Base-by-base conservation (phyloP, 2,888 invertebrate genomes). In the Amiota mariae region DNA sequence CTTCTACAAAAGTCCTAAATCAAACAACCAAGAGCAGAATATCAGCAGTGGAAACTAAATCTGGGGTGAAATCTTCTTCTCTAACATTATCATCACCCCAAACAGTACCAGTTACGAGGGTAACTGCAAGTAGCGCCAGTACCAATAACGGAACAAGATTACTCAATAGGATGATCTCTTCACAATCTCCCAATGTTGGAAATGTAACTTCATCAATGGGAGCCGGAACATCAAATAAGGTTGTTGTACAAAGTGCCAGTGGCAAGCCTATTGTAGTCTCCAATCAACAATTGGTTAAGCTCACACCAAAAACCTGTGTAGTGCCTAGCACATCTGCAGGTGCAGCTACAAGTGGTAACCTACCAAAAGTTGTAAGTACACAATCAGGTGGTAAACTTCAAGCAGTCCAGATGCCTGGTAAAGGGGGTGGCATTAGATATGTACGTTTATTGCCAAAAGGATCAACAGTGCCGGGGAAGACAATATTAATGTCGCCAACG, bases 361-460 rank as follows among this genome's bases (percentile, higher is more conserved):
- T 10, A 71, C 61, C 11, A 61, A 64, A 18, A 47, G 57, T 56
- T 1, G 75, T 18, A 24, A 15, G 71, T 2, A 8, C 72, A 20
- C 24, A 76, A 15, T 70, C 79, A 47, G 80, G 81, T 1, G 80
- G 81, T 1, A 77, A 85, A 49, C 49, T 89, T 47, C 89, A 89
- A 73, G 80, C 89, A 0, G 84, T 90, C 64, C 88, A 89, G 76
- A 74, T 89, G 48, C 78, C 88, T 0, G 89, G 89, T 51, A 88
- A 91, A 71, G 36, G 36, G 36, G 72, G 80, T 75, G 89, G 89
- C 2, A 91, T 94, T 75, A 94, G 94, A 82, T 94, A 93, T 86
- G 93, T 94, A n/a, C 92, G 94, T 78, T 91, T 94, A 57, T 91
- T 94, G 18, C 91, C 92, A 1, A 68, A 68, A 48, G 67, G 67